Evolutionary conservation across 2,797 vertebrate genomes (phyloP).

Genomic region (Scolopax bukidnonensis): DNA sequence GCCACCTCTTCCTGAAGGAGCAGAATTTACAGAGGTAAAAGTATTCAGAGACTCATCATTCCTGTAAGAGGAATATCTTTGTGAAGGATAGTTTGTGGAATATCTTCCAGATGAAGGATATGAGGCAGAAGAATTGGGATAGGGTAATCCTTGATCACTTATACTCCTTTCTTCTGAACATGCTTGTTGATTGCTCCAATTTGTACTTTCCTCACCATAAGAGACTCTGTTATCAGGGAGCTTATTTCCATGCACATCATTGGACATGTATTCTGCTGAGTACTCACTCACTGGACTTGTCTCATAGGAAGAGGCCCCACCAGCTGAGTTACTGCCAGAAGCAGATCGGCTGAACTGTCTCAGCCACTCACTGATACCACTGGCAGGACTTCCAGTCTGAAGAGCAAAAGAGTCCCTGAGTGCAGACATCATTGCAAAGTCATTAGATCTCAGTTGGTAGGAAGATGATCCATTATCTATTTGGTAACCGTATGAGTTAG

Average conservation of each 20-base stretch:
- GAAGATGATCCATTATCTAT: background rate
- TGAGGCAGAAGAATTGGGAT: background rate
- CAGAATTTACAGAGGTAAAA: background rate
- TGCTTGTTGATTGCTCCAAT: background rate
- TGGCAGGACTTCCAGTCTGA: background rate
- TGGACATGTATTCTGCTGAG: background rate
- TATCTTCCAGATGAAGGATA: background rate
- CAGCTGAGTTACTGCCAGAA: background rate
- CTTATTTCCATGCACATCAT: background rate
- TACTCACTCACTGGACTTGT: background rate
- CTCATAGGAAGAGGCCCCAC: background rate
- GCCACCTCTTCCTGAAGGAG: constrained; percentile 10
- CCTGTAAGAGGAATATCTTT: constrained; percentile 1
- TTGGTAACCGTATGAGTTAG: background rate
- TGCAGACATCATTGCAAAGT: background rate
- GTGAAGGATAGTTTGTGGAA: background rate
- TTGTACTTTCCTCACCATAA: background rate
- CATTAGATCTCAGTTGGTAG: background rate
- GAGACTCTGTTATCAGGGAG: background rate
- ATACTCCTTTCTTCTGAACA: background rate
- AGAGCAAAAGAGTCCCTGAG: background rate
- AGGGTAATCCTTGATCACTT: background rate
- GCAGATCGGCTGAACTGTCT: background rate
- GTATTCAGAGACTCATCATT: background rate
- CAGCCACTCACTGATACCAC: constrained; percentile 1